These are phyloP conservation scores for Conops quadrifasciatus DNA, from an alignment of 2,888 invertebrate species.

Conservation along the genomic window DNA sequence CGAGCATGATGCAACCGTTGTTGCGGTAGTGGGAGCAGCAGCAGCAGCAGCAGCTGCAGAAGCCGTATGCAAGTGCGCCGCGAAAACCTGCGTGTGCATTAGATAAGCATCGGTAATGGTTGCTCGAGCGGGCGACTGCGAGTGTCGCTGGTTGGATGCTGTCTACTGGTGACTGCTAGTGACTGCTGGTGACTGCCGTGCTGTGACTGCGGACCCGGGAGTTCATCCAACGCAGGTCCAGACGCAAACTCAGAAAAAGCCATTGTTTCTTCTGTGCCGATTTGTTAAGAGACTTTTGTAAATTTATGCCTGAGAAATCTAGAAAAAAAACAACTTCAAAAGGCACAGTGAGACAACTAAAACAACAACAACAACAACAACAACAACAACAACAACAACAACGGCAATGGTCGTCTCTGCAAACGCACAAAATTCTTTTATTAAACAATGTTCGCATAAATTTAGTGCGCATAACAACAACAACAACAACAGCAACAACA, in stretches of 20 bases:
- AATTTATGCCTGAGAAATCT: slow-evolving; percentile 25
- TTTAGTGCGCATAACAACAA: slow-evolving; percentile 34
- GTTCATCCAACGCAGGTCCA: slow-evolving; percentile 13
- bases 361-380: slow-evolving; percentile 1
- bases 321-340: neutral
- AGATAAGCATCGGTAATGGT: slow-evolving; percentile 23
- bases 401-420: slow-evolving; percentile 5
- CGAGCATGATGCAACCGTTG: neutral
- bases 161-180: neutral
- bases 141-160: neutral
- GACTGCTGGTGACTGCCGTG: neutral
- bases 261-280: slow-evolving; percentile 35
- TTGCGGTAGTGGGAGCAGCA: neutral
- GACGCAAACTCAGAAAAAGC: slow-evolving; percentile 21
- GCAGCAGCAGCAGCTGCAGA: slow-evolving; percentile 20
- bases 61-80: slow-evolving; percentile 14
- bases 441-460: slow-evolving; percentile 39
- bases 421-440: slow-evolving; percentile 36
- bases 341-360: neutral
- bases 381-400: neutral
- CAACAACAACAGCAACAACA: slow-evolving; percentile 18
- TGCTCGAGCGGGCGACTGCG: neutral
- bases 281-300: slow-evolving; percentile 21
- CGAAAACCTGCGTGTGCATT: slow-evolving; percentile 18
- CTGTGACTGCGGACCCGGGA: slow-evolving; percentile 13